Evolutionary conservation across 2,797 vertebrate genomes (phyloP), one percentile per base, ranked within the genome.

Genomic region (Distichodus sexfasciatus): DNA sequence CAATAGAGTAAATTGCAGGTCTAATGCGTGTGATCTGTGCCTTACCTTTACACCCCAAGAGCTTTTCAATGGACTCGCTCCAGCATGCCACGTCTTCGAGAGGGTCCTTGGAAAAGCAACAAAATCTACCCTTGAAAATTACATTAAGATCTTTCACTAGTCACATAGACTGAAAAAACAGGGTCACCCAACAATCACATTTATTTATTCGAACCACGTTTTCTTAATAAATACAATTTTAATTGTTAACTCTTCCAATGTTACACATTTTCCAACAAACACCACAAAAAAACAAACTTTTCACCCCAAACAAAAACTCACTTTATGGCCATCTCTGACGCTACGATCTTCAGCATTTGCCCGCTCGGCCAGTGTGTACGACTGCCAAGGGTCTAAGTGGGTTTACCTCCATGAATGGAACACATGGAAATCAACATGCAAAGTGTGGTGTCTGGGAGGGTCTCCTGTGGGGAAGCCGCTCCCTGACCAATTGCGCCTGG

Each of bases 81-180:
- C 94, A 97, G 17, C 84, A 83, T 83, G 89, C 85, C 78, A 87
- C 75, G 76, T 94, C 92, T 26, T 82, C 88, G 53, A 89, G 10
- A 0, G 90, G 75, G 81, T 94, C 93, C 89, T 95, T 96, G 89
- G 92, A 84, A 86, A 96, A 95, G 94, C 93, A 98, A 87, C 90
- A 92, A 84, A 94, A 96, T 83, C 94, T 96, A 84, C 87, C 92
- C 94, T 93, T 97, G 94, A 97, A 94, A 95, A 94, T 92, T 95
- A 88, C 87, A 93, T 91, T 82, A 78, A 88, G 89, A 90, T 90
- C 89, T 88, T 88, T 88, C 70, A 80, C 76, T 54, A 57, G 65
- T 79, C 62, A 72, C 54, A 67, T 47, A 54, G 55, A 24, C 54
- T 54, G 58, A 41, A 47, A 59, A 70, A 65, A 26, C 61, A 24